phyloP scores from a whole-genome alignment of 2,113 vertebrate genomes.

The Polyodon spathula region DNA sequence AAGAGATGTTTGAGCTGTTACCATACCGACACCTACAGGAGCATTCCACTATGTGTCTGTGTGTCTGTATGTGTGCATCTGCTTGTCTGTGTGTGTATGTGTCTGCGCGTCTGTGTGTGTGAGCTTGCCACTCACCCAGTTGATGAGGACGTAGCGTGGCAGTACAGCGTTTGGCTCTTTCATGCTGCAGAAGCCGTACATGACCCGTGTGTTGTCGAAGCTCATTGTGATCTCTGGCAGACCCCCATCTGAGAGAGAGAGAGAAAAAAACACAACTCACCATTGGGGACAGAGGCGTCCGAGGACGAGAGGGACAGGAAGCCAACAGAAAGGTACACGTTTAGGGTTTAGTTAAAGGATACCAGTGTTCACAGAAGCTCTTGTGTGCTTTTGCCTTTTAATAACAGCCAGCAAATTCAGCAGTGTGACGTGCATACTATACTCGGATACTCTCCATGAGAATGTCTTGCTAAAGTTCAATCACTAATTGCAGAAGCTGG shows the following conservation, averaged over 20 bases:
- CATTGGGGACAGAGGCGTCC: neutral
- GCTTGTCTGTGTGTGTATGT: too few relatives aligned
- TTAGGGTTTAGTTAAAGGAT: neutral
- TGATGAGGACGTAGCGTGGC: slow-evolving; percentile 94
- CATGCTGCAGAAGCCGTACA: slow-evolving; percentile 97
- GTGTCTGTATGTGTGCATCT: neutral
- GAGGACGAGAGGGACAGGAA: neutral
- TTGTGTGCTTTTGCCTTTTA: too few relatives aligned
- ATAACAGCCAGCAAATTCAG: too few relatives aligned
- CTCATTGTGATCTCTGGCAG: slow-evolving; percentile 76
- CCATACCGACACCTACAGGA: neutral
- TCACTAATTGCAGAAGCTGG: too few relatives aligned
- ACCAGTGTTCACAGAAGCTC: too few relatives aligned
- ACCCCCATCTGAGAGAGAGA: slow-evolving; percentile 67
- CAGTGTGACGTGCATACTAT: too few relatives aligned
- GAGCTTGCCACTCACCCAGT: slow-evolving; percentile 72
- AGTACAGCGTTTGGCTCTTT: slow-evolving; percentile 79
- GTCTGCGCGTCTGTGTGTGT: neutral
- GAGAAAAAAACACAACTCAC: slow-evolving; percentile 10
- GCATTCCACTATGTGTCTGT: too few relatives aligned
- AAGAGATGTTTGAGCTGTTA: neutral
- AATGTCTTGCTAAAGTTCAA: too few relatives aligned
- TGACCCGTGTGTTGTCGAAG: slow-evolving; percentile 86
- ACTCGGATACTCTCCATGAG: too few relatives aligned
- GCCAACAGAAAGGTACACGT: too few relatives aligned